These are phyloP conservation scores for Tiaroga cobitis DNA, from an alignment of 2,797 vertebrate species.

Conservation along the genomic window DNA sequence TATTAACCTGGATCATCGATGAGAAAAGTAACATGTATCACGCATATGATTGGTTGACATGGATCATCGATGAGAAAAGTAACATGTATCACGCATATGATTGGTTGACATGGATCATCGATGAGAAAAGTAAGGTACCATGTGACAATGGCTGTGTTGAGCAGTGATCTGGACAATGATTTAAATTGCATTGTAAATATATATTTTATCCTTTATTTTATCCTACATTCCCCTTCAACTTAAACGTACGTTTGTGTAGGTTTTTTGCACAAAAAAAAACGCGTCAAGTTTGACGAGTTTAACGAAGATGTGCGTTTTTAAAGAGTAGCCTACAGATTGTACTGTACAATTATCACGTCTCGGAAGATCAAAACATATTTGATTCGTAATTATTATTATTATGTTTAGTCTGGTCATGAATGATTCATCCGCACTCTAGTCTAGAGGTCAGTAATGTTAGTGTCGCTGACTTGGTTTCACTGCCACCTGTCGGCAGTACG, in stretches of 20 bases:
- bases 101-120: neutral
- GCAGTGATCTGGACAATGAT: too few relatives aligned
- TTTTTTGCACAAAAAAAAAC: neutral
- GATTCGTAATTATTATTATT: too few relatives aligned
- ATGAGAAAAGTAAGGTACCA: neutral
- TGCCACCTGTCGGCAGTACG: conserved; percentile 17
- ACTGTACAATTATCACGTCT: neutral
- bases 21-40: too few relatives aligned
- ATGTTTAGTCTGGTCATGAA: too few relatives aligned
- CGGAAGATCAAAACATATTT: neutral
- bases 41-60: neutral
- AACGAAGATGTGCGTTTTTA: neutral
- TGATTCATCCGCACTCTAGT: too few relatives aligned
- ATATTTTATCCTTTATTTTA: neutral
- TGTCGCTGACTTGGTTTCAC: neutral
- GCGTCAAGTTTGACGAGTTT: too few relatives aligned
- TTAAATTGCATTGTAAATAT: neutral
- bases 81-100: neutral
- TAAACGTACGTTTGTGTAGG: neutral
- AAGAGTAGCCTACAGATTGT: neutral
- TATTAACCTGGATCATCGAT: too few relatives aligned
- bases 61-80: neutral
- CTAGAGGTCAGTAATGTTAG: neutral
- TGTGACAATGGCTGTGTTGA: neutral
- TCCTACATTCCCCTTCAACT: neutral